phyloP scores from a whole-genome alignment of 2,797 vertebrate genomes.

The Pelobates cultripes region DNA sequence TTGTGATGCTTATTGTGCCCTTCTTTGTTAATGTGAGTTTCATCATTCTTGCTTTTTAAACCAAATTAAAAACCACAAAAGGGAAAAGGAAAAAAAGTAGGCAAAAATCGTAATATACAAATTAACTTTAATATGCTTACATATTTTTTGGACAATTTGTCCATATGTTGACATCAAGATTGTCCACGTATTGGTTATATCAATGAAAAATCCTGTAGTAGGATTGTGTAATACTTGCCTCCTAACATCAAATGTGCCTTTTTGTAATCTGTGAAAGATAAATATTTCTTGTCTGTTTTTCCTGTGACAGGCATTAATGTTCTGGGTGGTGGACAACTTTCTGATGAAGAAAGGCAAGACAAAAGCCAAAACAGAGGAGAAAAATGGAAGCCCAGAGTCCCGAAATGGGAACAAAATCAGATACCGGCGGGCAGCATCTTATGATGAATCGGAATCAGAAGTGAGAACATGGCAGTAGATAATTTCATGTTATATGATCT shows the following conservation, averaged over 20 bases:
- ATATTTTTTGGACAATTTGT: no score
- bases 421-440: slow-evolving; percentile 92
- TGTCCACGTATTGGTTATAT: no score
- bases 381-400: slow-evolving; percentile 82
- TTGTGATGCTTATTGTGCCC: slow-evolving; percentile 98
- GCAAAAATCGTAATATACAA: no score
- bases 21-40: slow-evolving; percentile 96
- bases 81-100: no score
- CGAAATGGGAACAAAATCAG: slow-evolving; percentile 92
- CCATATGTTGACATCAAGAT: no score
- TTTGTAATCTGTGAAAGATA: no score
- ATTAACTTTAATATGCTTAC: no score
- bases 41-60: background rate
- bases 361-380: slow-evolving; percentile 97
- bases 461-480: slow-evolving; percentile 66
- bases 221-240: no score
- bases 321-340: slow-evolving; percentile 99
- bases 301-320: slow-evolving; percentile 88
- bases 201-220: no score
- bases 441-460: slow-evolving; percentile 97
- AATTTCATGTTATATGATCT: background rate
- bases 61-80: no score
- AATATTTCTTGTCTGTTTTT: no score
- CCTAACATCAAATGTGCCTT: no score
- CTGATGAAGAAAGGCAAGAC: slow-evolving; percentile 98